Base-by-base conservation (phyloP, 2,888 invertebrate species). In the Drosophila rellima region DNA sequence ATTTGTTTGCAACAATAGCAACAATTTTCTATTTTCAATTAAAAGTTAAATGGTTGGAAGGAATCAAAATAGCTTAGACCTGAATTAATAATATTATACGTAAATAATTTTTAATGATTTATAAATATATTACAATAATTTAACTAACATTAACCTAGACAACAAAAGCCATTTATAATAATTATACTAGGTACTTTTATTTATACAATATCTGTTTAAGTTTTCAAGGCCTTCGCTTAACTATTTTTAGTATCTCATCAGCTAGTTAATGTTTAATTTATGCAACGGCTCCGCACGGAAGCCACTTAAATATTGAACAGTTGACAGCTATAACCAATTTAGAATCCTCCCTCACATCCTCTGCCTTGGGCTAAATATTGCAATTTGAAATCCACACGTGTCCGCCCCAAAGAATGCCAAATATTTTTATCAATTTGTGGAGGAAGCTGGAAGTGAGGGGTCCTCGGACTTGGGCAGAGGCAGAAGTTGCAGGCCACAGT, bases 391-490 rank as follows among this genome's bases (percentile, higher is more conserved):
- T 55, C 84, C 59, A 70, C 66, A 70, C 74, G 76, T 69, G 65
- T 78, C 51, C 33, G 47, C 47, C 10, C 44, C 29, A 23, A 20
- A 17, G 52, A 66, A 57, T 55, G 44, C 33, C 44, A 61, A 65
- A 65, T 37, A 80, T 70, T 81, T 81, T 87, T 87, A 87, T 84
- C 84, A 88, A 89, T 84, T 88, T 79, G 37, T 62, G 37, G 48
- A 31, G 20, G 47, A 20, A 44, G 17, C 17, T 15, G 7, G 17
- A 8, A 18, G 57, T 15, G 7, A 7, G 18, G 0, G 31, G 17
- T n/a, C 5, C 15, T 6, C 23, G 15, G 31, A 33, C 33, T 23
- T 35, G 55, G 33, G 23, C 31, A 18, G 26, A 18, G 23, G 39
- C 52, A 39, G 2, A 55, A 33, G 33, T 40, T 26, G 52, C 61